phyloP scores from a whole-genome alignment of 2,113 vertebrate species.

The Paralichthys olivaceus region DNA sequence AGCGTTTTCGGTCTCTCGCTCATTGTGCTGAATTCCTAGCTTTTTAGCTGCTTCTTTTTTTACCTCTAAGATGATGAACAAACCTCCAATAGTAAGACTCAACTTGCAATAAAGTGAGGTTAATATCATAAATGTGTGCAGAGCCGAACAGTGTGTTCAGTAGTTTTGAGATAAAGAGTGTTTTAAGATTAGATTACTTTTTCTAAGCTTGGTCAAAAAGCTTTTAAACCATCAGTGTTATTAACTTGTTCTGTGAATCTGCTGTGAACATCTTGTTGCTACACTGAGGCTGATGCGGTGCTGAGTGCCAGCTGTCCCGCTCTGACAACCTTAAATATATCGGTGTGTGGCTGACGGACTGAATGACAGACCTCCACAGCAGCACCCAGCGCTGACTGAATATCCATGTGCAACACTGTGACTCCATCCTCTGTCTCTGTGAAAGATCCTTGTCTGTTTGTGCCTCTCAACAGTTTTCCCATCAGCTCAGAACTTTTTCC shows the following conservation, averaged over 20 bases:
- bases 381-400: background rate
- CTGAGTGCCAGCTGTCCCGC: constrained; percentile 22
- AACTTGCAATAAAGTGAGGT: background rate
- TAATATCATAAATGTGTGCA: background rate
- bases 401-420: background rate
- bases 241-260: background rate
- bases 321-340: constrained; percentile 47
- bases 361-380: constrained; percentile 8
- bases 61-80: no score
- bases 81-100: no score
- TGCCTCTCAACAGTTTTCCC: background rate
- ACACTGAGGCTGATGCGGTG: background rate
- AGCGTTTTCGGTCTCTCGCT: no score
- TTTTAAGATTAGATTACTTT: no score
- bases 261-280: background rate
- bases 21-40: no score
- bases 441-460: no score
- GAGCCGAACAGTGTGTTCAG: background rate
- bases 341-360: background rate
- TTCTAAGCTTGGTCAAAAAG: background rate
- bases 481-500: background rate
- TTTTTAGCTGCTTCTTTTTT: no score
- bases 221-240: background rate
- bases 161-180: background rate
- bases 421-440: no score